These are phyloP conservation scores for Struthidea cinerea DNA, from an alignment of 2,113 vertebrate species.

Conservation along the genomic window DNA sequence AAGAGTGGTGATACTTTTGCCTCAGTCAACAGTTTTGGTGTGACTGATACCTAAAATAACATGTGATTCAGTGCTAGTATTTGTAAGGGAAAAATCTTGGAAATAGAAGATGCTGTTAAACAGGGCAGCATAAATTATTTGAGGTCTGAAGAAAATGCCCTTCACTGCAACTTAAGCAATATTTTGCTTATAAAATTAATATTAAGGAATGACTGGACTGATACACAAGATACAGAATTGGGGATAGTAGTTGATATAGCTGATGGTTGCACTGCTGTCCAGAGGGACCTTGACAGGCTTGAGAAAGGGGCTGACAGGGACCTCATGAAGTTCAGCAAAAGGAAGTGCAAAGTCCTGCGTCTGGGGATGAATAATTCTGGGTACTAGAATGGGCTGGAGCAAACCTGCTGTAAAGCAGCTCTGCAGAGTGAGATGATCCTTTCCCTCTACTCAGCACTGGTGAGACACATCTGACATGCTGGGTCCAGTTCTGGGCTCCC, in stretches of 20 bases:
- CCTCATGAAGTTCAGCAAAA: background rate
- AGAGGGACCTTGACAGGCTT: background rate
- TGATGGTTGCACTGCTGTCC: background rate
- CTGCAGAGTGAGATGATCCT: background rate
- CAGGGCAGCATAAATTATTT: background rate
- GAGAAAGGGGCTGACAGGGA: background rate
- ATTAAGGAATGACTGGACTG: background rate
- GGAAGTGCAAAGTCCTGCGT: background rate
- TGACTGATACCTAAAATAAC: background rate
- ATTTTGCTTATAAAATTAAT: background rate
- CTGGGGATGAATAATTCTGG: background rate
- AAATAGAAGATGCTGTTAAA: background rate
- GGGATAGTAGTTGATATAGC: background rate
- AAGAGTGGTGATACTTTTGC: background rate
- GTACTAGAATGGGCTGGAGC: accelerated
- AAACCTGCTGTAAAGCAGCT: background rate
- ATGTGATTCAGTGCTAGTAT: background rate
- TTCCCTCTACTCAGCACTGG: background rate
- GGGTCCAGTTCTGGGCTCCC: background rate
- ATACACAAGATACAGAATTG: background rate
- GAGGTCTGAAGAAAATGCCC: background rate
- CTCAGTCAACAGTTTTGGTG: background rate
- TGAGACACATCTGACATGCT: background rate
- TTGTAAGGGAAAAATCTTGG: background rate
- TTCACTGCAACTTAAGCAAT: background rate